Conservation (phyloP, 2,888 invertebrate genomes). For the Maniola hyperantus region DNA sequence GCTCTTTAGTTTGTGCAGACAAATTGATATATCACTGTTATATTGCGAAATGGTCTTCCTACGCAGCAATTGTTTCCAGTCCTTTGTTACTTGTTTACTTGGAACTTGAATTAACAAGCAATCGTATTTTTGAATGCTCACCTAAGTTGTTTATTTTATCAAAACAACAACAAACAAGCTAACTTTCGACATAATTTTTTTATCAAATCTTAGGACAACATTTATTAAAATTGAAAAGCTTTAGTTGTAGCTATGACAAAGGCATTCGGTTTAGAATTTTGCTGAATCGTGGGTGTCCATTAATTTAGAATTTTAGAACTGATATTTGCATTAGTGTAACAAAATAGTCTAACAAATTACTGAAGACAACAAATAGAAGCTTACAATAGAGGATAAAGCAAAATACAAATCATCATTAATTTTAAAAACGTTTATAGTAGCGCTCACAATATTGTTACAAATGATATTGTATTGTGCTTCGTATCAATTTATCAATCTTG, state of each 20-base stretch:
- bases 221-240: background rate
- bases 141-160: background rate
- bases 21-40: slow-evolving; percentile 52
- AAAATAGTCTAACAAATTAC: background rate
- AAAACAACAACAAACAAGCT: background rate
- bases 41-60: slow-evolving; percentile 51
- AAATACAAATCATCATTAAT: slow-evolving; percentile 16
- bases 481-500: slow-evolving; percentile 31
- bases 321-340: background rate
- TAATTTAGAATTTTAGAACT: background rate
- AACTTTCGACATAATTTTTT: background rate
- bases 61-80: slow-evolving; percentile 46
- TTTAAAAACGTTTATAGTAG: slow-evolving; percentile 24
- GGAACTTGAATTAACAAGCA: slow-evolving; percentile 13
- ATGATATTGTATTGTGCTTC: slow-evolving; percentile 16
- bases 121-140: slow-evolving; percentile 7
- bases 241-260: background rate
- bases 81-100: slow-evolving; percentile 36
- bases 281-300: background rate
- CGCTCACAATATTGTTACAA: slow-evolving; percentile 27
- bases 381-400: slow-evolving; percentile 6
- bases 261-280: background rate
- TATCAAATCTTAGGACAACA: too few species aligned
- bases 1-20: slow-evolving; percentile 32
- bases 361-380: background rate